Evolutionary conservation across 2,797 vertebrate species (phyloP).

Genomic region (Rhyacichthys aspro): DNA sequence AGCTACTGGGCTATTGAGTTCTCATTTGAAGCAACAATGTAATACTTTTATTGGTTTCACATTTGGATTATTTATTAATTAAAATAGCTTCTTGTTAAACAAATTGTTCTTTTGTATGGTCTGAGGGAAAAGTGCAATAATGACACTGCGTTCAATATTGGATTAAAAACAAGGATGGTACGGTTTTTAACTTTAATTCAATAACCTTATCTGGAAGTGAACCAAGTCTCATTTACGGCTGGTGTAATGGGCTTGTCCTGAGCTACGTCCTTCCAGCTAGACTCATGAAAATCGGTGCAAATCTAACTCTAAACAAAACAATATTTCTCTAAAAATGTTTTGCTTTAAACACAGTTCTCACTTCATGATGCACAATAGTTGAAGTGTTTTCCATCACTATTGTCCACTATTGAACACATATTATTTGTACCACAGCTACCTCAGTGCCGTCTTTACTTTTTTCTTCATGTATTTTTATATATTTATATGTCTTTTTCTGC

Average conservation of each 20-base stretch:
- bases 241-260: not conserved
- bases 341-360: too few relatives aligned
- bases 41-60: constrained; percentile 23
- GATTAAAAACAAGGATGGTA: constrained; percentile 8
- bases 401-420: too few relatives aligned
- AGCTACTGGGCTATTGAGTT: constrained; percentile 49
- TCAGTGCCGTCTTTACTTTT: too few relatives aligned
- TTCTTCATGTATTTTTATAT: too few relatives aligned
- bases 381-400: too few relatives aligned
- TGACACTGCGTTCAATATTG: constrained; percentile 10
- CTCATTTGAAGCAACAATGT: constrained; percentile 35
- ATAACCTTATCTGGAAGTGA: not conserved
- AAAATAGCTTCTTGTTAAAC: constrained; percentile 31
- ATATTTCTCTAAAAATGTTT: too few relatives aligned
- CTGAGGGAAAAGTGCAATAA: constrained; percentile 3
- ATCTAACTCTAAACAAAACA: too few relatives aligned
- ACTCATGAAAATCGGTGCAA: too few relatives aligned
- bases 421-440: too few relatives aligned
- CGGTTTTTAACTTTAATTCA: not conserved
- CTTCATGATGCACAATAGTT: too few relatives aligned
- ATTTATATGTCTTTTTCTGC: not conserved
- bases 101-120: constrained; percentile 10
- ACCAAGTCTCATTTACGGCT: not conserved
- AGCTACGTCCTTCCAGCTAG: too few relatives aligned
- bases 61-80: constrained; percentile 33